phyloP scores from a whole-genome alignment of 1,140 invertebrate species.

The Pseudomyrmex dendroicus region DNA sequence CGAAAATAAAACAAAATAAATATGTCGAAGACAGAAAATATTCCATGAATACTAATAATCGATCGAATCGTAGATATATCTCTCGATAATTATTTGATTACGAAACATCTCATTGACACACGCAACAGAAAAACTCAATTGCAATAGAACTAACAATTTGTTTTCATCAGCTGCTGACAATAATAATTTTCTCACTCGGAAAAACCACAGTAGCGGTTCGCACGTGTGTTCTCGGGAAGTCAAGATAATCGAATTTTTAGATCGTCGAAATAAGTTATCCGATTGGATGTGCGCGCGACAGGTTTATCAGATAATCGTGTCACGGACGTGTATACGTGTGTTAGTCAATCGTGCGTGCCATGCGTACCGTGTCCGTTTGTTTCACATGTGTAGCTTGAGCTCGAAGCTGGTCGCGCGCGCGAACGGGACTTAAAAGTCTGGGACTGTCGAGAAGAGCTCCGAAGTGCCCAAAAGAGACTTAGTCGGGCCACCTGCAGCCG shows the following conservation, averaged over 20 bases:
- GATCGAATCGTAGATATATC: not conserved
- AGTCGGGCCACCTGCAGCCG: constrained; percentile 75
- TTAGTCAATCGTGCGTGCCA: not conserved
- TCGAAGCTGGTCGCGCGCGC: constrained; percentile 68
- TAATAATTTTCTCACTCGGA: not conserved
- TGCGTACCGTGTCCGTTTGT: not conserved
- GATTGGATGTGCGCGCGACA: constrained; percentile 46
- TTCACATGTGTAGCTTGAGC: constrained; percentile 32
- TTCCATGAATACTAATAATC: constrained; percentile 17
- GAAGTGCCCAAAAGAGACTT: constrained; percentile 63
- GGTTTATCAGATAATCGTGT: constrained; percentile 52
- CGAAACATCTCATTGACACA: not conserved
- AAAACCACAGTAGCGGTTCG: not conserved
- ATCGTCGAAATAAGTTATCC: constrained; percentile 50
- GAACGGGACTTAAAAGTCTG: constrained; percentile 52
- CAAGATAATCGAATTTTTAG: constrained; percentile 22
- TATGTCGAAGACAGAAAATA: not conserved
- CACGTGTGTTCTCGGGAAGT: not conserved
- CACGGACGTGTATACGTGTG: not conserved
- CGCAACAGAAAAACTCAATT: not conserved
- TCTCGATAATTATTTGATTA: not conserved
- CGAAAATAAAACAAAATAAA: constrained; percentile 8
- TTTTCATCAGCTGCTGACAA: not conserved
- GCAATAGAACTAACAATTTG: not conserved
- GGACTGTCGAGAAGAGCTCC: constrained; percentile 42